Evolutionary conservation across 2,113 vertebrate genomes (phyloP), one percentile per base, ranked within the genome.

Genomic region (Corythaeola cristata): DNA sequence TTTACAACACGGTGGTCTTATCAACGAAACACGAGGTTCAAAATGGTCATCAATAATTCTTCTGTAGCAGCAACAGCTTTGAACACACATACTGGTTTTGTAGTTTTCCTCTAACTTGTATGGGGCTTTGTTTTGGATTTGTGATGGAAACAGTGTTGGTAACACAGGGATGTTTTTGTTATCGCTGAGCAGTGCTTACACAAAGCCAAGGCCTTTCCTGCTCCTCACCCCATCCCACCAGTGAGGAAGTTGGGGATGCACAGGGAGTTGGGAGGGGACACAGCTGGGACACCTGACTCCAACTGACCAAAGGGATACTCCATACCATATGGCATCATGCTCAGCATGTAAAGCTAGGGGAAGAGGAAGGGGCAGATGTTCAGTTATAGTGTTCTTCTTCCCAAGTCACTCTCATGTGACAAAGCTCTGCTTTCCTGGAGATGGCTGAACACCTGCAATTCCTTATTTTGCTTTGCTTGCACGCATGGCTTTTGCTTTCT

Each of bases 331-430:
- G 23, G 2, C 1, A 1, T 22, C 30, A 30, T 4, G 7, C 8
- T 69, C n/a, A 33, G 60, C 52, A 66, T 3, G 2, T 2, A 20
- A 24, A 71, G 3, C 26, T 35, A 21, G 17, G 8, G 19, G 5
- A 30, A 41, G 20, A 37, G 73, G 27, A 27, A 77, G 20, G 37
- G 1, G 2, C 3, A 9, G 15, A 64, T 0, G 0, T 47, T 27
- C 8, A 66, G 33, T 3, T 3, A 30, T 3, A 2, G 14, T 5
- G 18, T 18, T n/a, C 53, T 23, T 8, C 33, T 30, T 53, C 30
- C 35, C 15, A 35, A 71, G 44, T 26, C 26, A 37, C 18, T 0
- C 0, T 14, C 18, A 39, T 0, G 0, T 1, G 4, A 82, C 7
- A 15, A 30, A 78, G 33, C 9, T 5, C 14, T 20, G 12, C 19